Conservation (phyloP, 2,888 invertebrate species). For the Clitarchus hookeri region DNA sequence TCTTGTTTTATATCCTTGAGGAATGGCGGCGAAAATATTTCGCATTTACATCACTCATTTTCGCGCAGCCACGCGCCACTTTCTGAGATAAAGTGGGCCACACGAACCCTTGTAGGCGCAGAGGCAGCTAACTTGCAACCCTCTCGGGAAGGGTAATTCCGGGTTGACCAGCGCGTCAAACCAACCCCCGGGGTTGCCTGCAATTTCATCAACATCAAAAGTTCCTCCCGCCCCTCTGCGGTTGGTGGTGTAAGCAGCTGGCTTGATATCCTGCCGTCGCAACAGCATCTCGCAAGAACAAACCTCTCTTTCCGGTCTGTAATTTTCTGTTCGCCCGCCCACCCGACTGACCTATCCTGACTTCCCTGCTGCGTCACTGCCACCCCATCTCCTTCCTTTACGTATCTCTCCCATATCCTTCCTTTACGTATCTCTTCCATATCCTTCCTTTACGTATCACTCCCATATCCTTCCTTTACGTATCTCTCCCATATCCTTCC, state of each 20-base stretch:
- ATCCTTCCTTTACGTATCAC: too few relatives aligned
- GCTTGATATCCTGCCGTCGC: neutral
- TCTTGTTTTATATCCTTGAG: too few relatives aligned
- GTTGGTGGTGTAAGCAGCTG: too few relatives aligned
- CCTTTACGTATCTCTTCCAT: too few relatives aligned
- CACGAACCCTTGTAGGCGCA: neutral
- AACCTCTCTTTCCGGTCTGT: slow-evolving; percentile 10
- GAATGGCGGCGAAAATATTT: too few relatives aligned
- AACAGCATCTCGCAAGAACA: neutral
- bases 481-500: too few relatives aligned
- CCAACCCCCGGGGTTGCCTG: neutral
- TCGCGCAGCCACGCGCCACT: neutral
- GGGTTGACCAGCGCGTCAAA: too few relatives aligned
- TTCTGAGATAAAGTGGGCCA: neutral
- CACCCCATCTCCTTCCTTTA: neutral
- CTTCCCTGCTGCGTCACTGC: too few relatives aligned
- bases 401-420: neutral
- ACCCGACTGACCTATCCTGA: too few relatives aligned
- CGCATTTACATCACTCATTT: too few relatives aligned
- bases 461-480: too few relatives aligned
- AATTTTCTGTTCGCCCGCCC: neutral
- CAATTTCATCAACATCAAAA: neutral
- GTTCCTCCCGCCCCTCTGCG: neutral
- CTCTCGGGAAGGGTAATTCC: neutral
- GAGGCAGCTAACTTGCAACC: neutral